These are phyloP conservation scores for Globicephala melas DNA, from an alignment of 2,113 vertebrate species.

Conservation along the genomic window DNA sequence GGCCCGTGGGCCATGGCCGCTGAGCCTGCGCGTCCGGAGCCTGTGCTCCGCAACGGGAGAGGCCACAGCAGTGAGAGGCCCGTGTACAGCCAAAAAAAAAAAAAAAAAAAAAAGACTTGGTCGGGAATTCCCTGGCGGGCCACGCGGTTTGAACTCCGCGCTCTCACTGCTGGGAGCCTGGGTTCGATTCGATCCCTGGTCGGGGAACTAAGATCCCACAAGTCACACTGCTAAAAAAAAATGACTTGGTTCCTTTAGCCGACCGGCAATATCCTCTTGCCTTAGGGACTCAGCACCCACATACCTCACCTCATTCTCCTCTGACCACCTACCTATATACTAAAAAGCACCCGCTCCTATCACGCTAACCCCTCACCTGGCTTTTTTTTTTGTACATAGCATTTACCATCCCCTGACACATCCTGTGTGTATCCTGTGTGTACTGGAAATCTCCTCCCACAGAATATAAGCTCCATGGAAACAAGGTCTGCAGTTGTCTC, in stretches of 20 bases:
- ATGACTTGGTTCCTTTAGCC: not conserved
- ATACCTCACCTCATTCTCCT: not conserved
- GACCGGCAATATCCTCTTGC: not conserved
- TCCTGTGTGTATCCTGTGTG: not conserved
- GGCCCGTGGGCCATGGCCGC: too few species aligned
- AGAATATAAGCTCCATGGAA: constrained; percentile 8
- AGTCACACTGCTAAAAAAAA: not conserved
- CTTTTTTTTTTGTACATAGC: not conserved
- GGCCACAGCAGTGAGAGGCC: too few species aligned
- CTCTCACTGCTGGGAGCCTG: not conserved
- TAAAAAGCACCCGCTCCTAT: not conserved
- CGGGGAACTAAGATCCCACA: not conserved
- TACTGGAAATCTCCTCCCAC: not conserved
- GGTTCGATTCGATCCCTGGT: not conserved
- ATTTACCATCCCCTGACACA: not conserved
- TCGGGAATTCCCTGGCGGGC: not conserved
- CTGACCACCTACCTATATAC: not conserved
- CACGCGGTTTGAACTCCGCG: too few species aligned
- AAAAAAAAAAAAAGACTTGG: not conserved
- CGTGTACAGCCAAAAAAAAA: too few species aligned
- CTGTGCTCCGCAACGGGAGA: too few species aligned
- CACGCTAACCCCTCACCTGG: not conserved
- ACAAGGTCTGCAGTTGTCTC: not conserved
- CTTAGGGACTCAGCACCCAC: not conserved
- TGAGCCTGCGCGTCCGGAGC: too few species aligned